Evolutionary conservation across 2,888 invertebrate species (phyloP).

Genomic region (Erynnis tages): DNA sequence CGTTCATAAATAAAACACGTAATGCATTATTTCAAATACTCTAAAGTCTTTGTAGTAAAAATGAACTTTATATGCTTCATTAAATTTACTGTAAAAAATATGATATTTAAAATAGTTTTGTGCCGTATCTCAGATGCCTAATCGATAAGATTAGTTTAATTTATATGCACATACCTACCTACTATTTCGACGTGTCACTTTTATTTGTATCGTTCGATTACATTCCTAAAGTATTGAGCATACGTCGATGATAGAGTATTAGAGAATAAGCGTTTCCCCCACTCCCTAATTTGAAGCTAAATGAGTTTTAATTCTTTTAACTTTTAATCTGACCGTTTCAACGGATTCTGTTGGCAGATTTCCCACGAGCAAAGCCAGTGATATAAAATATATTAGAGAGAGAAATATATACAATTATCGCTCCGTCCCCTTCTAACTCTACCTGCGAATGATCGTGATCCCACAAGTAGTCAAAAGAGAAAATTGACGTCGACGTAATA

Average conservation of each 20-base stretch:
- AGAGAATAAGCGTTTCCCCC: neutral
- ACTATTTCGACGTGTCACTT: no score
- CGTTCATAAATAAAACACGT: no score
- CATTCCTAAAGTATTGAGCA: neutral
- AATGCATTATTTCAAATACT: no score
- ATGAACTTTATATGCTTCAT: no score
- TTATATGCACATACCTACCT: neutral
- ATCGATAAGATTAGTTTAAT: slow-evolving; percentile 12
- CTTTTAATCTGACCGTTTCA: slow-evolving; percentile 42
- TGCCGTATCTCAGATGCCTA: neutral
- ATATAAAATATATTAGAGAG: slow-evolving; percentile 37
- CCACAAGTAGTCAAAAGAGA: slow-evolving; percentile 7
- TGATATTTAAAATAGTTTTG: no score
- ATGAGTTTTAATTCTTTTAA: slow-evolving; percentile 28
- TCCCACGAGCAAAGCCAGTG: slow-evolving; percentile 56
- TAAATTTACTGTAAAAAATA: no score
- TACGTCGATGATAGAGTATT: neutral
- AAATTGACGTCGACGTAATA: no score
- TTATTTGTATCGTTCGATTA: no score
- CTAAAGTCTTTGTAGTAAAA: no score
- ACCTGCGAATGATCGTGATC: slow-evolving; percentile 20
- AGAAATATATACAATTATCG: slow-evolving; percentile 20
- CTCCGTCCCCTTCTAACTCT: slow-evolving; percentile 8
- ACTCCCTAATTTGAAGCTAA: slow-evolving; percentile 7
- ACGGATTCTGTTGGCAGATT: slow-evolving; percentile 52